Base-by-base conservation (phyloP, 2,888 invertebrate species). In the Galerucella pusilla region DNA sequence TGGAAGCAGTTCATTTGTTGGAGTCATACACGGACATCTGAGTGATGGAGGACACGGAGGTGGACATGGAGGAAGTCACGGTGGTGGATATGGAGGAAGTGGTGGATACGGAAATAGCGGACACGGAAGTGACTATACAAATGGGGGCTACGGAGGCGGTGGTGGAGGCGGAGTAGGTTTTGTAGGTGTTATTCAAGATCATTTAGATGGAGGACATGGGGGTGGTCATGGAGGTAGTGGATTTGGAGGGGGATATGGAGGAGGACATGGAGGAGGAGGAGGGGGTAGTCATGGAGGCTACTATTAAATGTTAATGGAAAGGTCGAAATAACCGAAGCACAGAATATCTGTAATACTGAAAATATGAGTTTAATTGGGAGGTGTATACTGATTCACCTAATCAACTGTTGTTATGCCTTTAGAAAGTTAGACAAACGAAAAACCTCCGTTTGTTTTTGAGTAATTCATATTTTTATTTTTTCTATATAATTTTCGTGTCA, bases 151-250 rank as follows among this genome's bases (percentile, higher is more conserved):
- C 10, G 61, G 12, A 9, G 61, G 61, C 5, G 61, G 61, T 10
- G 14, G 35, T 67, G 71, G 71, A 54, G 54, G 64, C 35, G 35
- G 35, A 42, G 7, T 9, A 63, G 28, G 49, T 20, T 20, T 35
- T 16, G 64, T 25, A 35, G 10, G 28, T 54, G 16, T 35, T 14
- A 45, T 35, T 11, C 49, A 54, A 25, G 71, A 66, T 42, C 35
- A 42, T 42, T 42, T 42, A 25, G 45, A 59, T 71, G 59, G 71
- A 46, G 71, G 71, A 66, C 49, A 60, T 20, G 73, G 73, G 14
- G 72, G 72, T 6, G 66, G 65, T 9, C 7, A 60, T n/a, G 72
- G 72, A 35, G 68, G 68, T n/a, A 6, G 10, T 35, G 35, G 54
- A 20, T 20, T 35, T 25, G 68, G 68, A 28, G 28, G 45, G 7